Evolutionary conservation across 2,888 invertebrate species (phyloP).

Genomic region (Frankliniella fusca): DNA sequence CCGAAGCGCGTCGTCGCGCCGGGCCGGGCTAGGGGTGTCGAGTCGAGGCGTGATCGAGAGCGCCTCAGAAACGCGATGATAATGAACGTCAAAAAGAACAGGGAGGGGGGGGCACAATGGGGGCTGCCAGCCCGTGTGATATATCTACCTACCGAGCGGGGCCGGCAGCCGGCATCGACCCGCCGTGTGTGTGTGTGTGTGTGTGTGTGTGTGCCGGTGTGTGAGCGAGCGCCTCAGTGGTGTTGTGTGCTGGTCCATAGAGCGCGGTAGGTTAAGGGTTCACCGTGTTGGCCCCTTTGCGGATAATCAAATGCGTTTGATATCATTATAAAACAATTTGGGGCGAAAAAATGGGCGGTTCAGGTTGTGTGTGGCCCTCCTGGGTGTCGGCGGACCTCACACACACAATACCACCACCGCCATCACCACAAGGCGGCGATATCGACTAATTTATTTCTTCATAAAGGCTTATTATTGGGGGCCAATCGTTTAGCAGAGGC

Average conservation of each 20-base stretch:
- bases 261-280: neutral
- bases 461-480: constrained; percentile 11
- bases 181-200: neutral
- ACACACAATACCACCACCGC: neutral
- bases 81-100: neutral
- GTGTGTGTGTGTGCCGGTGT: neutral
- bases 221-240: too few relatives aligned
- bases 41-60: too few relatives aligned
- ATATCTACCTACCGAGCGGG: neutral
- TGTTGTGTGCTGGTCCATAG: neutral
- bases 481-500: constrained; percentile 5
- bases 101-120: neutral
- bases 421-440: neutral
- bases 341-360: neutral
- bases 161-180: neutral
- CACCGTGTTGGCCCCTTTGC: constrained; percentile 13
- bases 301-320: constrained; percentile 14
- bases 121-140: neutral
- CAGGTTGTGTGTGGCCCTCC: neutral
- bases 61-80: neutral
- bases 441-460: constrained; percentile 17
- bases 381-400: neutral
- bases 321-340: constrained; percentile 25
- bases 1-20: too few relatives aligned
- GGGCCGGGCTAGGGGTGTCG: too few relatives aligned